Evolutionary conservation across 30 jellyfish, hydroid and myxozoan species (phyloP), one percentile per base, ranked within the genome.

Genomic region (Aurelia coerulea): DNA sequence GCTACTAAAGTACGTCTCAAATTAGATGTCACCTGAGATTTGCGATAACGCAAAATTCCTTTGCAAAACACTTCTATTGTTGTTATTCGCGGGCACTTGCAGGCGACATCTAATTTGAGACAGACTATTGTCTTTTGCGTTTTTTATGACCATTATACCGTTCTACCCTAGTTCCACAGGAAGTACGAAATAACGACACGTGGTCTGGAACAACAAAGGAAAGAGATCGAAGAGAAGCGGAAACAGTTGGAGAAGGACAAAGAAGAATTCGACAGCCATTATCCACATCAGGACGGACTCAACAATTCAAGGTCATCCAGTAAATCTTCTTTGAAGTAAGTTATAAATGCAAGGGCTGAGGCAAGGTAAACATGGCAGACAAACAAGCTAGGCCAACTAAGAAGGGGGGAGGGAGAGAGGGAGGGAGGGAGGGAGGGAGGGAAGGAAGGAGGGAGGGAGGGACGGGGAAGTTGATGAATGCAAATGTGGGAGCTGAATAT

Each of bases 301-400:
- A 85, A 93, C 92, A 93, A 90, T 83, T 89, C 97, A 94, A 87
- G 98, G 98, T 93, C 98, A 54, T 86, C 97, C 90, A 91, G 98
- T 91, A 91, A 88, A 91, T 91, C 98, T 80, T 91, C 98, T 91
- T 91, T 91, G 84, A 85, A 91, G 98, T 88, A 88, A 88, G 96
- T 88, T 88, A 17, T 84, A 84, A 84, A 66, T 77, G 88, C 93
- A 63, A 65, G 93, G 87, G 84, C 93, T 50, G 81, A 67, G 93
- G 87, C 93, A 78, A 46, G 82, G 65, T 50, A 63, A 59, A n/a
- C 11, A 34, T 18, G 81, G 56, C 56, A 46, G 56, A 46, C 84
- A 70, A 68, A 64, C 80, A 65, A 58, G 65, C 80, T 13, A 71
- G 84, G 84, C 35, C 70, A 68, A 39, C 84, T 75, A n/a, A 74